Base-by-base conservation (phyloP, 2,113 vertebrate species). In the Scatophagus argus region DNA sequence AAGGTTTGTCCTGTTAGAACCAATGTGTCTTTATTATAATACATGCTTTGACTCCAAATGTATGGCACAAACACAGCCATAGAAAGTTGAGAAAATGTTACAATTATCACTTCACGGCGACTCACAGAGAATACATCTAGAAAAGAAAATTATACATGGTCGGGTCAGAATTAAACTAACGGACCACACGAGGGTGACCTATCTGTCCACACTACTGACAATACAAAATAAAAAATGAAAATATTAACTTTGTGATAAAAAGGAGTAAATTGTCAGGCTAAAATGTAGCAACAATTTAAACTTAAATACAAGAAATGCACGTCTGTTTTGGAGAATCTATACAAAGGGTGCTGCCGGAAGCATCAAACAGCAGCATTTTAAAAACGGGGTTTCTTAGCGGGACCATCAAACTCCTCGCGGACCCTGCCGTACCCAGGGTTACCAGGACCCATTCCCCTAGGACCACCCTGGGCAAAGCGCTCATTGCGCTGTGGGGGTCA, bases 351-450 rank as follows among this genome's bases (percentile, higher is more conserved):
- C 95, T 94, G 84, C 87, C 62, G 69, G 78, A 66, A 69, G 77
- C 84, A 68, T 89, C 79, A 81, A 63, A 76, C 43, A 84, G 78
- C 84, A 84, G 86, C 89, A 83, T 95, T n/a, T 96, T 97, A 99
- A 97, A 99, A 99, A 92, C 98, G 96, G 92, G 98, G 93, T 91
- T 99, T 99, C 96, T 99, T 99, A 96, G 96, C 91, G 87, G 98
- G 97, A 88, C 96, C 96, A 83, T 99, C 98, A 95, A 98, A 99
- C 93, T 99, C 98, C 95, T 99, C 98, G 84, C 98, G 98, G 92
- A 97, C 98, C 94, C 98, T 96, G 96, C 97, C 96, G 92, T 96
- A 99, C 90, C 95, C 96, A 74, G 95, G 90, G 93, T 96, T 96
- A 94, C 96, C 96, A 93, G 97, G 96, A 89, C 96, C 98, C 96